Conservation (phyloP, 1,140 invertebrate species). For the Antheraea mylitta region DNA sequence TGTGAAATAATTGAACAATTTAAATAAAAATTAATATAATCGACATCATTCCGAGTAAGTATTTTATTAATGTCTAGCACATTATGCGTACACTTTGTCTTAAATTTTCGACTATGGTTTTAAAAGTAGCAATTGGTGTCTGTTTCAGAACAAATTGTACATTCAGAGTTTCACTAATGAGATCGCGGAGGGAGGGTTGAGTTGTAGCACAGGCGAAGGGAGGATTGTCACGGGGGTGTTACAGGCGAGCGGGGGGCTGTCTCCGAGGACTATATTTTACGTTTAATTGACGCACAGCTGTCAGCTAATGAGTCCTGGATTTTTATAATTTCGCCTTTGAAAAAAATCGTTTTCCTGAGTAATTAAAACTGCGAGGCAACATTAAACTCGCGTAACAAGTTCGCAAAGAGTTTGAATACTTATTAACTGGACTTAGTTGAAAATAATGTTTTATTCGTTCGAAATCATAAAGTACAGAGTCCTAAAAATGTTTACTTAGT, state of each 20-base stretch:
- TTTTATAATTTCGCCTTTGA: constrained; percentile 34
- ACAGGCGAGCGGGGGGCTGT: constrained; percentile 23
- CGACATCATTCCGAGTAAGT: too few species aligned
- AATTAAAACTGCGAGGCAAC: constrained; percentile 17
- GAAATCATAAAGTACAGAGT: not conserved
- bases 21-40: too few species aligned
- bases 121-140: constrained; percentile 67
- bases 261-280: constrained; percentile 68
- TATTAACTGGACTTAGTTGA: not conserved
- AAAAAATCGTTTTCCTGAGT: constrained; percentile 17
- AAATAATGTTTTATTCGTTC: not conserved
- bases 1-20: too few species aligned
- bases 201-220: constrained; percentile 32
- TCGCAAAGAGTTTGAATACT: constrained; percentile 12
- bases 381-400: constrained; percentile 16
- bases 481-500: not conserved
- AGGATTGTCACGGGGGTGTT: constrained; percentile 22
- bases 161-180: constrained; percentile 67
- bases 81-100: constrained; percentile 19
- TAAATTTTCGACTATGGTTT: constrained; percentile 57
- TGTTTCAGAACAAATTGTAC: constrained; percentile 72
- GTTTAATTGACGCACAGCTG: constrained; percentile 70
- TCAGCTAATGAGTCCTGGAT: constrained; percentile 67
- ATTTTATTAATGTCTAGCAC: too few species aligned
- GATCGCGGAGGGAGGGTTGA: constrained; percentile 47